Evolutionary conservation across 2,797 vertebrate species (phyloP).

Genomic region (Champsocephalus esox): DNA sequence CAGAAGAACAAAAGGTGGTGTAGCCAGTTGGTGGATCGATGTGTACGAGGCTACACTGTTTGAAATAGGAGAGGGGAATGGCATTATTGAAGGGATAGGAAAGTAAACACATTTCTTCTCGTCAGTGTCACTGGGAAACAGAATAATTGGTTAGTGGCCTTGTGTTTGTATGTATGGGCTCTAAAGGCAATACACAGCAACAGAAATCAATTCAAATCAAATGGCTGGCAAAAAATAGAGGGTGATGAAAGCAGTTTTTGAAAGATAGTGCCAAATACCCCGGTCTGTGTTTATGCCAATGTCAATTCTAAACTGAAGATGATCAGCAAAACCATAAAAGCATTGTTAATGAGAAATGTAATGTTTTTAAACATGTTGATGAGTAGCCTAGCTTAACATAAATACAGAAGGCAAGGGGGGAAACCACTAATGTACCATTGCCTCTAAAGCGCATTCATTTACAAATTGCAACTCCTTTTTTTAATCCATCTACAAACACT

Average conservation of each 20-base stretch:
- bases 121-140: conserved; percentile 43
- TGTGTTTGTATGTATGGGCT: conserved; percentile 21
- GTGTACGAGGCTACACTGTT: conserved; percentile 43
- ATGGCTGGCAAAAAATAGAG: not conserved
- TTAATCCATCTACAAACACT: not conserved
- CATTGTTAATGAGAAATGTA: not conserved
- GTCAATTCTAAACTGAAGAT: conserved; percentile 40
- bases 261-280: conserved; percentile 27
- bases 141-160: conserved; percentile 39
- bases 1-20: conserved; percentile 63
- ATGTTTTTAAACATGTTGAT: not conserved
- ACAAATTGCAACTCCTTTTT: not conserved
- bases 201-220: conserved; percentile 26
- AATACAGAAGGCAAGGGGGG: not conserved
- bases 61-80: conserved; percentile 48
- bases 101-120: conserved; percentile 56
- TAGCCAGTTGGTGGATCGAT: conserved; percentile 65
- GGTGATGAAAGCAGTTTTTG: conserved; percentile 11
- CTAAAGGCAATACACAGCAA: conserved; percentile 32
- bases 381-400: not conserved
- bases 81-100: conserved; percentile 58
- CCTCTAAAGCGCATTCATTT: not conserved
- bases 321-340: not conserved
- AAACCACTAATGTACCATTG: not conserved
- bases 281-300: conserved; percentile 27